A percentile compares a stretch with the other conserved stretches of the same genome.
Conservation (phyloP, 2,888 invertebrate species). For the Lapara coniferarum region DNA sequence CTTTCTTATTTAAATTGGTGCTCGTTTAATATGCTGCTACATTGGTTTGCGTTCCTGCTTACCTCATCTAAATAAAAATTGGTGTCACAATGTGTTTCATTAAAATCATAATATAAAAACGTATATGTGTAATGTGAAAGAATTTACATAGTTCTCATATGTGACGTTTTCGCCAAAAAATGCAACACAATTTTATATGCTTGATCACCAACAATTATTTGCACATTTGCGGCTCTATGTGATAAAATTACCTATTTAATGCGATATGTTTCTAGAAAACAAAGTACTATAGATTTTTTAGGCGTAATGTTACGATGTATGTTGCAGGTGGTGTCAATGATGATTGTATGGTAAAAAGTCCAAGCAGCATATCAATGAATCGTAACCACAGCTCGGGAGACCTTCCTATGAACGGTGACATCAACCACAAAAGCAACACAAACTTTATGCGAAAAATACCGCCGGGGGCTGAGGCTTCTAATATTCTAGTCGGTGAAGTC, state of each 20-base stretch:
- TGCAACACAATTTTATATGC: slow-evolving; percentile 30
- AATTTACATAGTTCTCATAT: neutral
- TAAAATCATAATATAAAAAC: neutral
- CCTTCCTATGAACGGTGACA: slow-evolving; percentile 84
- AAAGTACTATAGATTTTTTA: neutral
- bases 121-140: neutral
- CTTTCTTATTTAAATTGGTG: slow-evolving; percentile 17
- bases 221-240: slow-evolving; percentile 31
- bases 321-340: slow-evolving; percentile 70
- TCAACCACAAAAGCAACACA: slow-evolving; percentile 91
- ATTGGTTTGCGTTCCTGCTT: slow-evolving; percentile 17
- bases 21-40: slow-evolving; percentile 11
- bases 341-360: slow-evolving; percentile 89
- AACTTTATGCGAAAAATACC: slow-evolving; percentile 99
- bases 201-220: slow-evolving; percentile 34
- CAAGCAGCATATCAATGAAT: slow-evolving; percentile 91
- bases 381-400: slow-evolving; percentile 90
- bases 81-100: slow-evolving; percentile 29
- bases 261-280: slow-evolving; percentile 10
- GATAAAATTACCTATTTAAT: slow-evolving; percentile 30
- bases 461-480: slow-evolving; percentile 97
- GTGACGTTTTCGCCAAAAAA: slow-evolving; percentile 9
- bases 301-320: neutral
- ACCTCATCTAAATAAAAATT: slow-evolving; percentile 1
- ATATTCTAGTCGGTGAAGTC: slow-evolving; percentile 98